phyloP scores from a whole-genome alignment of 2,888 invertebrate species.

The Chloroclysta siterata region DNA sequence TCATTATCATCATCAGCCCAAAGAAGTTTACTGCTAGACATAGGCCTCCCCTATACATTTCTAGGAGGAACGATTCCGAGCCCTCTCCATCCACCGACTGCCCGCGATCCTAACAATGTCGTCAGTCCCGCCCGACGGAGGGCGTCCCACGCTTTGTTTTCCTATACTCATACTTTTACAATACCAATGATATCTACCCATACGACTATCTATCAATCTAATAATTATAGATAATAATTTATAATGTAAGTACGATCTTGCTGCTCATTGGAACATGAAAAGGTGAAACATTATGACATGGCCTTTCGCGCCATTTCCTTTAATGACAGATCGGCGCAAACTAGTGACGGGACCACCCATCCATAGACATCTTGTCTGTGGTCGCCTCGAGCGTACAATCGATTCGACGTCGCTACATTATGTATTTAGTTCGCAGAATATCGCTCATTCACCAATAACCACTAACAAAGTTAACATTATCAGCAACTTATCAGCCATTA shows the following conservation, averaged over 20 bases:
- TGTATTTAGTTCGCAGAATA: conserved; percentile 26
- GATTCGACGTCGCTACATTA: conserved; percentile 27
- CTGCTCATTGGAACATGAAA: background rate
- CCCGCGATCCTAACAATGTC: too few relatives aligned
- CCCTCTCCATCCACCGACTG: too few relatives aligned
- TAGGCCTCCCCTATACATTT: too few relatives aligned
- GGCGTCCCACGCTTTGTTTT: too few relatives aligned
- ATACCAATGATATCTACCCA: too few relatives aligned
- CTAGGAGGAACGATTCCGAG: too few relatives aligned
- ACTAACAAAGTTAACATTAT: conserved; percentile 34
- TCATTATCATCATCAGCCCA: too few relatives aligned
- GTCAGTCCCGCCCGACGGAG: too few relatives aligned
- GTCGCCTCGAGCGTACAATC: conserved; percentile 29
- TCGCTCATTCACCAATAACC: conserved; percentile 32
- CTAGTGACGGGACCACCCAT: conserved; percentile 25
- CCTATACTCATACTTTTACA: too few relatives aligned
- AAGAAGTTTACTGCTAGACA: too few relatives aligned
- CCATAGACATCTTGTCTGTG: conserved; percentile 22
- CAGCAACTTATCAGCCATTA: conserved; percentile 31
- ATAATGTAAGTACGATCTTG: background rate
- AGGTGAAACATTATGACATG: conserved; percentile 3
- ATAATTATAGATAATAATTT: too few relatives aligned
- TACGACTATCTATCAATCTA: too few relatives aligned
- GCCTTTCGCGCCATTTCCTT: conserved; percentile 12
- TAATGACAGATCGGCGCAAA: conserved; percentile 20